Conservation (phyloP, 2,888 invertebrate species). For the Marasmarcha lunaedactyla region DNA sequence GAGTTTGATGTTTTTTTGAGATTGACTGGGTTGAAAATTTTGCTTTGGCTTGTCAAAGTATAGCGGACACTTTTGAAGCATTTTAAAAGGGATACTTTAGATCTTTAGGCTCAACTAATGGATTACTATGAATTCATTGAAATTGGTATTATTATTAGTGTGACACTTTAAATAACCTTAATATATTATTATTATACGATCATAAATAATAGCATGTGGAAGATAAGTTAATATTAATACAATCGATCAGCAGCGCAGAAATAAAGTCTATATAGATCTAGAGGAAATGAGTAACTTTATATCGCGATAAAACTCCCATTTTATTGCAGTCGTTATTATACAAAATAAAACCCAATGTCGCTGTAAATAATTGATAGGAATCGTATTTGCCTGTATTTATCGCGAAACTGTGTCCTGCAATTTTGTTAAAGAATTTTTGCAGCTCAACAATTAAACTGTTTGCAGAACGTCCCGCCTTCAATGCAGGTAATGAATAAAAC, state of each 20-base stretch:
- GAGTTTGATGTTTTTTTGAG: too few relatives aligned
- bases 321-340: constrained; percentile 1
- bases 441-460: constrained; percentile 20
- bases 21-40: too few relatives aligned
- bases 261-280: neutral
- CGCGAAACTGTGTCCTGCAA: constrained; percentile 17
- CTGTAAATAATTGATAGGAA: constrained; percentile 19
- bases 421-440: constrained; percentile 18
- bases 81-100: too few relatives aligned
- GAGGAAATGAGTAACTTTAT: neutral
- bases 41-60: too few relatives aligned
- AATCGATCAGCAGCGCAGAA: neutral
- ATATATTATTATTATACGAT: too few relatives aligned
- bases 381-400: constrained; percentile 20
- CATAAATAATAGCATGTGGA: too few relatives aligned
- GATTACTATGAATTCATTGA: too few relatives aligned
- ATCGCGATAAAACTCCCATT: neutral
- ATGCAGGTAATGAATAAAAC: constrained; percentile 21
- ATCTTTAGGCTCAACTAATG: too few relatives aligned
- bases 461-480: constrained; percentile 16
- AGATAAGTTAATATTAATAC: too few relatives aligned
- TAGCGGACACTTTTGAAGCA: too few relatives aligned
- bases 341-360: constrained; percentile 14
- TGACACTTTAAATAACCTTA: too few relatives aligned
- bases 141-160: too few relatives aligned